Conservation (phyloP, 2,888 invertebrate genomes). For the Agrotis clavis region DNA sequence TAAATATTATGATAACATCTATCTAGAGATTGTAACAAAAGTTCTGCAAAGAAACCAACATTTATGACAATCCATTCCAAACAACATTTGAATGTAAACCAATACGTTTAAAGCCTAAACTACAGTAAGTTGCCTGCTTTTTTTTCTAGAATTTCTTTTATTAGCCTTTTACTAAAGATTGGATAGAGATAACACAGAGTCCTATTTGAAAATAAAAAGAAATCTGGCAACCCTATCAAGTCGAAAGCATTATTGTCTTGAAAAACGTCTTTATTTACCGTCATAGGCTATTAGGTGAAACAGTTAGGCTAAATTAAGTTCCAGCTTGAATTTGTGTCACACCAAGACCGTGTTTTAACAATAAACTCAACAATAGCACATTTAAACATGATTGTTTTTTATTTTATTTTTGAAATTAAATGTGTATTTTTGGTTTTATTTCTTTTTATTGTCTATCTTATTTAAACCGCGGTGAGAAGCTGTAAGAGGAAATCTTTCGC, state of each 20-base stretch:
- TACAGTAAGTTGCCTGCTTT: neutral
- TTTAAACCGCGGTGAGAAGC: too few species aligned
- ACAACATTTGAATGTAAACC: conserved; percentile 10
- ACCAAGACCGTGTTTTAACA: neutral
- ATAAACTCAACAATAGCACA: neutral
- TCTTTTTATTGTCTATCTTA: too few species aligned
- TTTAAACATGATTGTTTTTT: too few species aligned
- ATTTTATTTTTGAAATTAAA: neutral
- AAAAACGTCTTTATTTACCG: conserved; percentile 50
- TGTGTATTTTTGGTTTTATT: neutral
- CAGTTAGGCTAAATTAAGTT: conserved; percentile 44
- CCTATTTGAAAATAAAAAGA: conserved; percentile 33
- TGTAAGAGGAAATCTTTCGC: too few species aligned
- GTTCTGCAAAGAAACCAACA: too few species aligned
- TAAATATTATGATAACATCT: too few species aligned
- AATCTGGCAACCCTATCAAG: conserved; percentile 48
- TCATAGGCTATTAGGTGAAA: conserved; percentile 39
- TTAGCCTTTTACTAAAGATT: conserved; percentile 31
- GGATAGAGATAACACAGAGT: conserved; percentile 12
- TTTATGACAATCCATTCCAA: neutral
- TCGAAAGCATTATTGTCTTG: conserved; percentile 47
- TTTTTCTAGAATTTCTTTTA: conserved; percentile 31
- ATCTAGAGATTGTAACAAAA: neutral
- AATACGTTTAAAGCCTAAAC: conserved; percentile 1
- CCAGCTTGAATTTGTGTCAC: conserved; percentile 23